phyloP scores from a whole-genome alignment of 2,797 vertebrate genomes.

The Steatocranus sp. region DNA sequence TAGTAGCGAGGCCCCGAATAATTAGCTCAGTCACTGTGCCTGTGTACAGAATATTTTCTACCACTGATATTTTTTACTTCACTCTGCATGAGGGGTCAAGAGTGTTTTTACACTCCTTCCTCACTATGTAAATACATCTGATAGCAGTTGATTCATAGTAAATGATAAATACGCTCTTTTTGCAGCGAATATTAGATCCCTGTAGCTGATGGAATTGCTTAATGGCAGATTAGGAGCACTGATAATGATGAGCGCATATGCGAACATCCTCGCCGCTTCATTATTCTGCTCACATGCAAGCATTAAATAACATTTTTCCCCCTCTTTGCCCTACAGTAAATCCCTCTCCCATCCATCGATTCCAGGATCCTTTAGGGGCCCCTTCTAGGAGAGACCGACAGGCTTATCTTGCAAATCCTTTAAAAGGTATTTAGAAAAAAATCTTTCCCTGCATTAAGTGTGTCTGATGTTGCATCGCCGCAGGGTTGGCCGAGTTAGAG shows the following conservation, averaged over 20 bases:
- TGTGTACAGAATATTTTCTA: neutral
- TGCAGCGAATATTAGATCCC: slow-evolving; percentile 18
- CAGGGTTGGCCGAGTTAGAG: neutral
- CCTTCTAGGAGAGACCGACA: slow-evolving; percentile 34
- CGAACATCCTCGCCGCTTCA: slow-evolving; percentile 46
- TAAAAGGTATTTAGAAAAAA: slow-evolving; percentile 70
- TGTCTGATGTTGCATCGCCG: slow-evolving; percentile 36
- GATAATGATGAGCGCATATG: slow-evolving; percentile 51
- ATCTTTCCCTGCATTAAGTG: slow-evolving; percentile 61
- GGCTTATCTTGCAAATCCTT: slow-evolving; percentile 75
- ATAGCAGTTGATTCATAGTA: neutral
- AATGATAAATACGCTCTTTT: slow-evolving; percentile 17
- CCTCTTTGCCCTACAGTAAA: slow-evolving; percentile 58
- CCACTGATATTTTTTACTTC: neutral
- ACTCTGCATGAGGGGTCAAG: neutral
- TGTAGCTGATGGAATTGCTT: slow-evolving; percentile 32
- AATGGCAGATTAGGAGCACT: slow-evolving; percentile 63
- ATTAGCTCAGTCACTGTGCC: neutral
- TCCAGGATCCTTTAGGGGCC: slow-evolving; percentile 63
- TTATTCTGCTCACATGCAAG: slow-evolving; percentile 58
- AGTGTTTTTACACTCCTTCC: neutral
- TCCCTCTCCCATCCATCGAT: slow-evolving; percentile 71
- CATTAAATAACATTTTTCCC: slow-evolving; percentile 67
- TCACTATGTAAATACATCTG: slow-evolving; percentile 9
- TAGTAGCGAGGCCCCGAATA: slow-evolving; percentile 5